Evolutionary conservation across 2,113 vertebrate genomes (phyloP).

Genomic region (Oryctolagus cuniculus): DNA sequence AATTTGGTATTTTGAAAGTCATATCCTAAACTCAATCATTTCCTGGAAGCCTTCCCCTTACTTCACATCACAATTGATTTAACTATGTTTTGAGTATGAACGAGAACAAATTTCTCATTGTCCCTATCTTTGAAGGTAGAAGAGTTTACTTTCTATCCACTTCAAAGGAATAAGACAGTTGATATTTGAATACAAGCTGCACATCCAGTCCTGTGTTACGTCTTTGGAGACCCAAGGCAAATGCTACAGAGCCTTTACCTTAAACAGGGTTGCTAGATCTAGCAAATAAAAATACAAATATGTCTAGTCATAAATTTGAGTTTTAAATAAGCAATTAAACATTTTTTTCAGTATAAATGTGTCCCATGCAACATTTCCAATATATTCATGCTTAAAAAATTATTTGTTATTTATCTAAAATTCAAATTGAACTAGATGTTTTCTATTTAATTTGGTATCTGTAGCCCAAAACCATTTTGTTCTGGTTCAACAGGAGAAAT

Average conservation of each 20-base stretch:
- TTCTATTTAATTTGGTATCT: background rate
- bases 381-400: background rate
- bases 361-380: background rate
- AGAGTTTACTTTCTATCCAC: slow-evolving; percentile 23
- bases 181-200: background rate
- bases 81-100: background rate
- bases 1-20: slow-evolving; percentile 34
- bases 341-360: slow-evolving; percentile 2
- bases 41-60: background rate
- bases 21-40: background rate
- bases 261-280: slow-evolving; percentile 18
- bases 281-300: slow-evolving; percentile 11
- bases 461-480: background rate
- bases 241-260: background rate
- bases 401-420: background rate
- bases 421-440: slow-evolving; percentile 44
- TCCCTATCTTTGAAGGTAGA: slow-evolving; percentile 9
- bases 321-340: background rate
- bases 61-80: slow-evolving; percentile 34
- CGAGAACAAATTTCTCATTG: slow-evolving; percentile 44
- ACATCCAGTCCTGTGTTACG: background rate
- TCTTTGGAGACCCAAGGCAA: slow-evolving; percentile 6
- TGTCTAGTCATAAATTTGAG: slow-evolving; percentile 43
- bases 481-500: slow-evolving; percentile 52
- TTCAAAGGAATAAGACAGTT: slow-evolving; percentile 45